These are phyloP conservation scores for Plemyria rubiginata DNA, from an alignment of 2,888 invertebrate species.

Conservation along the genomic window DNA sequence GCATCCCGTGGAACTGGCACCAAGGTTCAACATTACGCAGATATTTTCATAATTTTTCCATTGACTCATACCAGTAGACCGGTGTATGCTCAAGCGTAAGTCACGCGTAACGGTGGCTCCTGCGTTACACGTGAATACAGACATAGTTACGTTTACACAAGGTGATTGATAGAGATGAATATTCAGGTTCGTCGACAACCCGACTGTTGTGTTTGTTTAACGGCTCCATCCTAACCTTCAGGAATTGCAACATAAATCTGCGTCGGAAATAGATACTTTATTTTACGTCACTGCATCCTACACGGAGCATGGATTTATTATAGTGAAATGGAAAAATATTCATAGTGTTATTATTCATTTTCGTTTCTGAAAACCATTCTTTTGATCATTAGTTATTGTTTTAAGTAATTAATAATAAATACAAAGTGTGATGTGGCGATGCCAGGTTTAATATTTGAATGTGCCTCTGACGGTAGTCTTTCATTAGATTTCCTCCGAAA, in stretches of 20 bases:
- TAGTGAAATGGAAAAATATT: slow-evolving; percentile 1
- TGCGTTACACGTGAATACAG: slow-evolving; percentile 3
- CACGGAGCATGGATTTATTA: slow-evolving; percentile 52
- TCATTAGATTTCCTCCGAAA: background rate
- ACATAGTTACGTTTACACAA: slow-evolving; percentile 53
- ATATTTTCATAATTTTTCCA: too few relatives aligned
- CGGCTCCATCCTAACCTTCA: slow-evolving; percentile 61
- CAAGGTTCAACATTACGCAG: too few relatives aligned
- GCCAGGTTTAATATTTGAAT: background rate
- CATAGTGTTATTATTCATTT: slow-evolving; percentile 8
- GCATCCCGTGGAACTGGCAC: too few relatives aligned
- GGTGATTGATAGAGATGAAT: slow-evolving; percentile 76
- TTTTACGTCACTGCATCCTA: slow-evolving; percentile 51
- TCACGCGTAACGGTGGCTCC: background rate
- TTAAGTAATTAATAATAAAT: background rate
- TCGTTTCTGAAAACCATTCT: slow-evolving; percentile 1
- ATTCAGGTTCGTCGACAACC: slow-evolving; percentile 64
- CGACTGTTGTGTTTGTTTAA: slow-evolving; percentile 56
- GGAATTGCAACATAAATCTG: slow-evolving; percentile 70
- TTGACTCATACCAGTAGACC: too few relatives aligned
- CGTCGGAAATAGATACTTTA: slow-evolving; percentile 60
- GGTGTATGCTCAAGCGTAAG: too few relatives aligned
- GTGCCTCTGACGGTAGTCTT: background rate
- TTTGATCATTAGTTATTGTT: slow-evolving; percentile 13
- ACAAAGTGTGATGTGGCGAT: background rate